Evolutionary conservation across 2,888 invertebrate genomes (phyloP), one percentile per base, ranked within the genome.

Genomic region (Empis stercorea): DNA sequence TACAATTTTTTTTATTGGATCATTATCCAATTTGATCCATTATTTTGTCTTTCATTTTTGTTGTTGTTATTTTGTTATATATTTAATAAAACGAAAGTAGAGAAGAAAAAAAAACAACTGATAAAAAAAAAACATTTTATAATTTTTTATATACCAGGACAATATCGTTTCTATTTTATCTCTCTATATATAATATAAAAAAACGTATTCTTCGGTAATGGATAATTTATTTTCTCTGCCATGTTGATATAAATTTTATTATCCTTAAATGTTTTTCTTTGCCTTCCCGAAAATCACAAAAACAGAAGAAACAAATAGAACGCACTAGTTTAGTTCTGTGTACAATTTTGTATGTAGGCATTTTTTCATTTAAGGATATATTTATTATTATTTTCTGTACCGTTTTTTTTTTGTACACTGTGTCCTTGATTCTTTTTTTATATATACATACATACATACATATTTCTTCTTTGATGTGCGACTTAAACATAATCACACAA

Each of bases 11-110:
- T 39, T 39, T 39, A 11, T 40, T 40, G 40, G 27, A 23, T 40
- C 40, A 40, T 40, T 40, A 40, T 40, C 40, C 40, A 40, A 40
- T 40, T 40, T n/a, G n/a, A 27, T 40, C 27, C 14, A 40, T 27
- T 23, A 23, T 40, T 23, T 27, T 40, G 20, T 20, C 14, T 40
- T 40, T 10, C 17, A n/a, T 39, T 39, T 39, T 39, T 20, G 11
- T 17, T 13, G 17, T 39, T 11, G 4, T 9, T n/a, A n/a, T n/a
- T n/a, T 39, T 16, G 7, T 11, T 37, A 16, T 37, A 37, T 37
- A 16, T 16, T 3, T 16, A 37, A 37, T 37, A 37, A 10, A 37
- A 15, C 11, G 36, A n/a, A 38, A 11, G 10, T 16, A 17, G 10
- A 36, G 14, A 14, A n/a, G n/a, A n/a, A n/a, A n/a, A n/a, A n/a